Evolutionary conservation across 2,113 vertebrate species (phyloP), one percentile per base, ranked within the genome.

Genomic region (Cebidichthys violaceus): DNA sequence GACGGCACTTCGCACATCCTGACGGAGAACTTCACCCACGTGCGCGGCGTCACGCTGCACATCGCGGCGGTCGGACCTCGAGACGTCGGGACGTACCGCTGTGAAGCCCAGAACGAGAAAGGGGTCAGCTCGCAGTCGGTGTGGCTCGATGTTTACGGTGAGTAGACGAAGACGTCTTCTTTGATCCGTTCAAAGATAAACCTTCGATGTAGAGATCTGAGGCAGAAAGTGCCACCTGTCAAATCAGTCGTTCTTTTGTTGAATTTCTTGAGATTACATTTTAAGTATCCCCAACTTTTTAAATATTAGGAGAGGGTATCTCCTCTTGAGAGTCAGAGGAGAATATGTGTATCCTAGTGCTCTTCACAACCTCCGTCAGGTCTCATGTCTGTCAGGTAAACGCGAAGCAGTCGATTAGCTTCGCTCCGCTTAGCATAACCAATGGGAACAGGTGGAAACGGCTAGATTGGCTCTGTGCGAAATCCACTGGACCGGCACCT

Each of bases 61-160:
- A 96, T 98, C 83, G 77, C 70, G 59, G 91, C 95, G 22, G 96
- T 96, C 85, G 91, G 86, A 75, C 94, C 92, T 43, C 94, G 93
- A 77, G 97, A 99, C 81, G 92, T 96, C 10, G 98, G 98, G 79
- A 94, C 89, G 70, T 99, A 97, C 94, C 94, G 82, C n/a, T 99
- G 98, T 91, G 94, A 96, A 79, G 98, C 96, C 45, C 82, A 85
- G 93, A 99, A 99, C 77, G 72, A 95, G 82, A 97, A 95, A 2
- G 98, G 97, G 85, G 91, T 82, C 84, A 96, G 92, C 89, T 93
- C 88, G 70, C 95, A 95, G 93, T 95, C 95, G 1, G 94, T 97
- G 91, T 96, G 95, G 94, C 97, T 99, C 65, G 95, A 97, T 79
- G 96, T 98, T 87, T 94, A 96, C 90, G 97, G 98, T 99, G 96